Base-by-base conservation (phyloP, 2,888 invertebrate species). In the Diplazon laetatorius region DNA sequence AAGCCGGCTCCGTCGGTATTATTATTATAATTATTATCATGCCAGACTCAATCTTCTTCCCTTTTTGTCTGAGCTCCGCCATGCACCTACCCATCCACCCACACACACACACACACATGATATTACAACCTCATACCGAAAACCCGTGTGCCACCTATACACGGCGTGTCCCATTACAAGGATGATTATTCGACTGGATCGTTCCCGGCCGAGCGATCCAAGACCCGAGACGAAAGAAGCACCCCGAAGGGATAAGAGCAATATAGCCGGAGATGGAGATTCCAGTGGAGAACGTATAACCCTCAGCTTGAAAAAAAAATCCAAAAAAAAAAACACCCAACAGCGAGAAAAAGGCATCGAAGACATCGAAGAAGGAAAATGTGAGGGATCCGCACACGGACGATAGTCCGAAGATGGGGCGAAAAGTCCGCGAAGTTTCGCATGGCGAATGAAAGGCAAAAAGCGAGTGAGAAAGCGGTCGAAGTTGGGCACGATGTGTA, bases 111-210 rank as follows among this genome's bases (percentile, higher is more conserved):
- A n/a, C n/a, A n/a, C n/a, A n/a, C n/a, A n/a, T n/a, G n/a, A 48
- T 60, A 70, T 60, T 57, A 46, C 25, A 37, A 30, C 16, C 50
- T n/a, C 9, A 48, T 65, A 39, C 42, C 10, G 30, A 35, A 30
- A 35, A 25, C 20, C 62, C 10, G 30, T 55, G 44, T 55, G 44
- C 52, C 68, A 75, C 68, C 69, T 82, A 74, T 78, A 77, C 78
- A 78, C 78, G 72, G 72, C 80, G 82, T 83, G 82, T 85, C 82
- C 82, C 75, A 85, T 84, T 85, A 85, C 84, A 80, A 55, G 81
- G 82, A 82, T 82, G 86, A 86, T 86, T 85, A 84, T 85, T 85
- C 80, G 83, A 84, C 81, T 80, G 79, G 82, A 73, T 78, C 22
- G 74, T 65, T 60, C n/a, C n/a, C 48, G 76, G 60, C 22, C 35